phyloP scores from a whole-genome alignment of 2,888 invertebrate species.

The Archaeoteleia sp. region DNA sequence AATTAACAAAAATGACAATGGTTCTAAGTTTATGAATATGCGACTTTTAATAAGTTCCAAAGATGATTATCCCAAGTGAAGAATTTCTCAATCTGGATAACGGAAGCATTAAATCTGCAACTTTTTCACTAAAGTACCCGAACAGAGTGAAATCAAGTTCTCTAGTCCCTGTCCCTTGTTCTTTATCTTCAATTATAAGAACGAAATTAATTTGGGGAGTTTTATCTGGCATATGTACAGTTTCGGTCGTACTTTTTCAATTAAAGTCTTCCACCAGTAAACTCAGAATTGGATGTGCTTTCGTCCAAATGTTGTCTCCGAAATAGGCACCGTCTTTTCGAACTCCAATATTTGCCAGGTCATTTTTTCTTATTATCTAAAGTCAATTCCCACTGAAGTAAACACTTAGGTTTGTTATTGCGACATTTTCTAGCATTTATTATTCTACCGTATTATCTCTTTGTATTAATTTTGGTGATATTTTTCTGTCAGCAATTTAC shows the following conservation, averaged over 20 bases:
- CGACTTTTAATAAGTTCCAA: too few relatives aligned
- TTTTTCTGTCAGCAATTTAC: too few relatives aligned
- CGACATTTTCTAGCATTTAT: too few relatives aligned
- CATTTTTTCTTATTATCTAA: slow-evolving; percentile 19
- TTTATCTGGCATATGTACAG: neutral
- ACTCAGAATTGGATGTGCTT: slow-evolving; percentile 6
- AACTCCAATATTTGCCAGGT: slow-evolving; percentile 27
- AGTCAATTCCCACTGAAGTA: slow-evolving; percentile 8
- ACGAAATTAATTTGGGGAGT: too few relatives aligned
- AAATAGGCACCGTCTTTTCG: slow-evolving; percentile 14
- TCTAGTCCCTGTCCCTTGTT: too few relatives aligned
- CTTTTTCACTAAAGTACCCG: neutral
- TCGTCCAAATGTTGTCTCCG: neutral
- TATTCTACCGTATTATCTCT: too few relatives aligned
- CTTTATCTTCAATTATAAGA: too few relatives aligned
- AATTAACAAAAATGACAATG: too few relatives aligned
- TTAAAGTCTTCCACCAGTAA: slow-evolving; percentile 2
- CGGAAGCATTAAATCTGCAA: neutral
- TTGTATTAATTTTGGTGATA: too few relatives aligned
- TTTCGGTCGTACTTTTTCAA: slow-evolving; percentile 7
- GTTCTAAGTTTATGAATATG: too few relatives aligned
- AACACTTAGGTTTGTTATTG: slow-evolving; percentile 25
- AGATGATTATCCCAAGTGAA: neutral
- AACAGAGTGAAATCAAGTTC: too few relatives aligned
- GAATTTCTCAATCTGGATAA: neutral